Percentiles rank a stretch among this genome's conserved stretches.
Evolutionary conservation across 1,140 invertebrate genomes (phyloP).

Genomic region (Lordiphosa collinella): DNA sequence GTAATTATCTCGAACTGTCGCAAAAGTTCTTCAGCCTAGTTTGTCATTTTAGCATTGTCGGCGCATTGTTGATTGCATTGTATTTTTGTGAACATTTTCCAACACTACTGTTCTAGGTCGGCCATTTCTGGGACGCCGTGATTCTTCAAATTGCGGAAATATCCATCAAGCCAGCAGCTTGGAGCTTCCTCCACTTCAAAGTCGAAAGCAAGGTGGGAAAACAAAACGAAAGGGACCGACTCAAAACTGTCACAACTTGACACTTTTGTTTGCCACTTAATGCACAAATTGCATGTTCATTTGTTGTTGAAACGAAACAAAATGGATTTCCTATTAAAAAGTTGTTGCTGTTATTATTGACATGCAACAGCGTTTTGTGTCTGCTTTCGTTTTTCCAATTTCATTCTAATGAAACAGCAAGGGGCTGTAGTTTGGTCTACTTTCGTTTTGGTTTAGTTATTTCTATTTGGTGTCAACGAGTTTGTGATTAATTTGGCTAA

Average conservation of each 20-base stretch:
- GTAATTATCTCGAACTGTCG: too few species aligned
- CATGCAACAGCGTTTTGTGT: constrained; percentile 54
- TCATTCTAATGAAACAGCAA: constrained; percentile 28
- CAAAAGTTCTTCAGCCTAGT: too few species aligned
- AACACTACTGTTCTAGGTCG: too few species aligned
- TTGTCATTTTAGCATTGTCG: too few species aligned
- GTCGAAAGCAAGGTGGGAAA: constrained; percentile 1
- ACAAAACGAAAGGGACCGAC: constrained; percentile 32
- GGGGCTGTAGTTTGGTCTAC: constrained; percentile 30
- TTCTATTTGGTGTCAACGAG: constrained; percentile 29
- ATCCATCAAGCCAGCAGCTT: constrained; percentile 24
- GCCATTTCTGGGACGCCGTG: too few species aligned
- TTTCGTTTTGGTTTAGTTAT: constrained; percentile 48
- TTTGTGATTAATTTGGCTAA: constrained; percentile 55
- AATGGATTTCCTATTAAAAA: constrained; percentile 51
- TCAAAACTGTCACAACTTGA: constrained; percentile 59
- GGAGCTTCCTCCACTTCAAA: constrained; percentile 25
- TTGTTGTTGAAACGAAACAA: constrained; percentile 52
- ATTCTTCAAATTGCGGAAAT: constrained; percentile 39
- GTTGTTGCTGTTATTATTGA: constrained; percentile 18
- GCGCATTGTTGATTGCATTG: too few species aligned
- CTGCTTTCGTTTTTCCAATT: constrained; percentile 16
- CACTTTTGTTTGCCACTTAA: constrained; percentile 61
- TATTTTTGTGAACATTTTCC: too few species aligned
- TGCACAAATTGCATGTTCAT: constrained; percentile 69